Evolutionary conservation across 2,113 vertebrate genomes (phyloP).

Genomic region (Crotalus helleri): DNA sequence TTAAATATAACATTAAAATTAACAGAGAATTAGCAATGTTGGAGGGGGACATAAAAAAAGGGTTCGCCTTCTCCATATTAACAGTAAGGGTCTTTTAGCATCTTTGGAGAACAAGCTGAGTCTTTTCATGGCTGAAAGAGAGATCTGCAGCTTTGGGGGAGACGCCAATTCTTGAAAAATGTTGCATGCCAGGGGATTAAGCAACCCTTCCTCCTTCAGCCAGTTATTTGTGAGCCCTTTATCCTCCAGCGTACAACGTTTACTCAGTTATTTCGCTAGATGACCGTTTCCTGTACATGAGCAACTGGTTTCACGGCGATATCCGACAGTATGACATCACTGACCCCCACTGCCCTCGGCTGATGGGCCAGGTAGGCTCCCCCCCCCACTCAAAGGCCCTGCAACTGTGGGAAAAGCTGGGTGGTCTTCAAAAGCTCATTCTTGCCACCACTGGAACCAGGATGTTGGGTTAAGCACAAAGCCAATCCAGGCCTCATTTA

Average conservation of each 20-base stretch:
- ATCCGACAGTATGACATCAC: constrained; percentile 91
- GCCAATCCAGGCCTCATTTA: neutral
- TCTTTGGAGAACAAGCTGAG: neutral
- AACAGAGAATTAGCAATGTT: no score
- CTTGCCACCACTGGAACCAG: neutral
- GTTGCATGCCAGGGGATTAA: neutral
- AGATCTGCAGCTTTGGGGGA: no score
- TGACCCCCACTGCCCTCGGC: constrained; percentile 69
- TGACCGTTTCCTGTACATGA: constrained; percentile 88
- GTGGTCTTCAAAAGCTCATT: no score
- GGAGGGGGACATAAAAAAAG: no score
- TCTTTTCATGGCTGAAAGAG: neutral
- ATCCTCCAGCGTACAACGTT: constrained; percentile 76
- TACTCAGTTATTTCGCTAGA: constrained; percentile 91
- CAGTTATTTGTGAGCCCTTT: neutral
- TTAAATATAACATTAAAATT: no score
- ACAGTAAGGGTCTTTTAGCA: neutral
- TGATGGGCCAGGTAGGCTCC: constrained; percentile 82
- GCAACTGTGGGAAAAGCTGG: neutral
- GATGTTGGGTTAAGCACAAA: neutral
- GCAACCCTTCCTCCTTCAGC: neutral
- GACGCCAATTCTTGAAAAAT: neutral
- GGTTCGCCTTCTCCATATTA: neutral
- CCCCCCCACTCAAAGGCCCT: neutral
- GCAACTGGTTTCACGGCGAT: constrained; percentile 92